Base-by-base conservation (phyloP, 2,888 invertebrate genomes). In the Troides aeacus region DNA sequence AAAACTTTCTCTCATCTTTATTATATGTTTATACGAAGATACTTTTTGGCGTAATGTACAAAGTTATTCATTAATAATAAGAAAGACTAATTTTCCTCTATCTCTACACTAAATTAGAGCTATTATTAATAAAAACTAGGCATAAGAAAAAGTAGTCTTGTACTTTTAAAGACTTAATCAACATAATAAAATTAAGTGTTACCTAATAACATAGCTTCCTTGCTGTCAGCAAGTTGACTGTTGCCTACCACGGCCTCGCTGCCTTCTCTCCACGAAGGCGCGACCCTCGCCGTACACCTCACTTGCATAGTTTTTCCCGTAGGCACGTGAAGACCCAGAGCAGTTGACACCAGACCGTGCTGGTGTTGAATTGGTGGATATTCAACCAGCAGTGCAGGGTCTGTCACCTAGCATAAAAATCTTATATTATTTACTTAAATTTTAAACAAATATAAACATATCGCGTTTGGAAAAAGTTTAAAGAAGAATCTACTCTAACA, bases 201-300 rank as follows among this genome's bases (percentile, higher is more conserved):
- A 92, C 92, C 92, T 75, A 92, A 81, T 69, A 92, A 74, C 92
- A 92, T 91, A 67, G 92, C 92, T 73, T 92, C 92, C 73, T 92
- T 92, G 77, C 92, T 92, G 71, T 92, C 92, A 63, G 90, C 90
- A 0, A 92, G 80, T 72, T 89, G 90, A 72, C 84, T 88, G 77
- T 89, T 90, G 7, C 90, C 92, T 0, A 92, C 87, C 0, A 92
- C 92, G 1, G 92, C 92, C 65, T 92, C 92, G 73, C 92, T 91
- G 72, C 91, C 92, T 78, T 92, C 92, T 62, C 90, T 77, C 92
- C 92, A 92, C 0, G 90, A 87, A 0, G 92, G 91, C 0, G 92
- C 90, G 0, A 92, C 92, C 2, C 90, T 78, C 0, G 92, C 92
- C 0, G 88, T 89, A 71, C 92, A 92, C 0, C 87, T 83, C 63